Evolutionary conservation across 1,140 invertebrate genomes (phyloP).

Genomic region (Drosophila nasuta): DNA sequence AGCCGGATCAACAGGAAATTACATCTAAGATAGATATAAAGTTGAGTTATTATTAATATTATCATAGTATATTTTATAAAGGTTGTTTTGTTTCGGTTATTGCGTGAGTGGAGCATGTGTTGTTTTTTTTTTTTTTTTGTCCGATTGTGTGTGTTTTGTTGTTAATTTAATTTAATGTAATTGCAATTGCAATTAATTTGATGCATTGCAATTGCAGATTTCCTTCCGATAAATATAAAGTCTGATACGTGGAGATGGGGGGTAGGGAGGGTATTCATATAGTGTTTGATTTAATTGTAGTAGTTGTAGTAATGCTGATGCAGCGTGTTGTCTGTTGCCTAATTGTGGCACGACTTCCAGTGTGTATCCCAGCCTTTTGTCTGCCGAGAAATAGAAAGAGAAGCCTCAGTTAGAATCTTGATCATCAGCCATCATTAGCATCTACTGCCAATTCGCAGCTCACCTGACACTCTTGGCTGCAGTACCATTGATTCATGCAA

Average conservation of each 20-base stretch:
- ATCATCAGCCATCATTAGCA: background rate
- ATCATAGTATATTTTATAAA: conserved; percentile 30
- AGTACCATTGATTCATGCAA: conserved; percentile 96
- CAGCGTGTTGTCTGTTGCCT: conserved; percentile 18
- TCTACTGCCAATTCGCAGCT: background rate
- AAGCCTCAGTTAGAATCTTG: background rate
- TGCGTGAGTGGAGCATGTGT: conserved; percentile 10
- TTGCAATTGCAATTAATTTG: conserved; percentile 17
- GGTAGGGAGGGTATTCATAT: conserved; percentile 16
- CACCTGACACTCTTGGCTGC: conserved; percentile 95
- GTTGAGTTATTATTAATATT: conserved; percentile 16
- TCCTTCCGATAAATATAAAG: conserved; percentile 11
- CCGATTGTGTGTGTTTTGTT: conserved; percentile 8
- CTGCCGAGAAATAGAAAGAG: conserved; percentile 21
- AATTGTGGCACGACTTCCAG: conserved; percentile 44
- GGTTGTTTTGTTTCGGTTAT: conserved; percentile 32
- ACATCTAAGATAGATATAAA: conserved; percentile 13
- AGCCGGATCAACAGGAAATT: conserved; percentile 11
- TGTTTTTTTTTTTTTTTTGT: background rate
- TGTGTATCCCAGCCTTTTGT: conserved; percentile 57
- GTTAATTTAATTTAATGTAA: conserved; percentile 15
- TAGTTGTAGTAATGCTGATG: conserved; percentile 68
- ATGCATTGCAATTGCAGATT: conserved; percentile 34
- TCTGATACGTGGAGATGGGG: background rate
- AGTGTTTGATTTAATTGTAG: conserved; percentile 38